Conservation (phyloP, 2,113 vertebrate species). For the zebrafish (Danio rerio) region GRCz12tu NC_133177.1:24226501-24227000, state of each 20-base stretch:
- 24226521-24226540: neutral
- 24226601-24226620: neutral
- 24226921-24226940: constrained; percentile 22
- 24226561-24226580: neutral
- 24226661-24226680: neutral
- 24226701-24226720: constrained; percentile 5
- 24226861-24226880: constrained; percentile 56
- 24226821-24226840: constrained; percentile 66
- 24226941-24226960: constrained; percentile 24
- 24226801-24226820: constrained; percentile 74
- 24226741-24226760: constrained; percentile 79
- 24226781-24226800: constrained; percentile 78
- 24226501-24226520: neutral
- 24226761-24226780: constrained; percentile 83
- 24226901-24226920: constrained; percentile 39
- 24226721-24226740: constrained; percentile 63
- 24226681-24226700: neutral
- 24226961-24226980: neutral
- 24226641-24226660: neutral
- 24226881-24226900: constrained; percentile 40
- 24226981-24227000: constrained; percentile 4
- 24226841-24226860: constrained; percentile 72
- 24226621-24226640: neutral
- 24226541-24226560: constrained; percentile 1
- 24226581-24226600: neutral